Evolutionary conservation across 2,888 invertebrate species (phyloP).

Genomic region (Isotomurus palustris): DNA sequence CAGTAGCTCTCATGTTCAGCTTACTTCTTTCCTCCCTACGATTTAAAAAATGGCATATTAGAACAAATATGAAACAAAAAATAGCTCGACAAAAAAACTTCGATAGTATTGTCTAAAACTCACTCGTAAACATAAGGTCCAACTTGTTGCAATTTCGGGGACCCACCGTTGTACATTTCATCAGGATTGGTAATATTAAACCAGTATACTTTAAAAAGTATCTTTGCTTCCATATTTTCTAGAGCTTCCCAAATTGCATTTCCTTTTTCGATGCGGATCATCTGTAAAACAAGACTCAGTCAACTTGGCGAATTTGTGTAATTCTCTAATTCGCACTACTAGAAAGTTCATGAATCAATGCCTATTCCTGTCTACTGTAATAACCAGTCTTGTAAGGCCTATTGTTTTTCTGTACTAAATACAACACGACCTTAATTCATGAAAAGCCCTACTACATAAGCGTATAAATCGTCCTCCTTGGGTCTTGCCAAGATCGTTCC

Average conservation of each 20-base stretch:
- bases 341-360: neutral
- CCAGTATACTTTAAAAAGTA: constrained; percentile 23
- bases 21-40: constrained; percentile 24
- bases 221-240: constrained; percentile 21
- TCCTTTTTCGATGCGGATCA: constrained; percentile 26
- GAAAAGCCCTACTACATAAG: neutral
- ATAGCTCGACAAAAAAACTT: too few relatives aligned
- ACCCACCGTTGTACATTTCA: constrained; percentile 21
- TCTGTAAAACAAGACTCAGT: constrained; percentile 8
- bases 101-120: too few relatives aligned
- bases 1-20: constrained; percentile 7
- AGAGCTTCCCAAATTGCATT: constrained; percentile 29
- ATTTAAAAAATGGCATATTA: constrained; percentile 1
- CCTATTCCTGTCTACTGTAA: neutral
- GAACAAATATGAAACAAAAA: neutral
- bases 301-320: neutral
- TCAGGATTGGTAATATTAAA: constrained; percentile 36
- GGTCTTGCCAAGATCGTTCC: too few relatives aligned
- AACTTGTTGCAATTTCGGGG: constrained; percentile 23
- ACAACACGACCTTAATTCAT: too few relatives aligned
- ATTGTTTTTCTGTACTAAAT: neutral
- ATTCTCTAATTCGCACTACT: neutral
- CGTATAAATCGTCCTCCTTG: too few relatives aligned
- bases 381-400: neutral
- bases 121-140: constrained; percentile 38